These are phyloP conservation scores for Vireo altiloquus DNA, from an alignment of 2,113 vertebrate genomes.

Conservation along the genomic window DNA sequence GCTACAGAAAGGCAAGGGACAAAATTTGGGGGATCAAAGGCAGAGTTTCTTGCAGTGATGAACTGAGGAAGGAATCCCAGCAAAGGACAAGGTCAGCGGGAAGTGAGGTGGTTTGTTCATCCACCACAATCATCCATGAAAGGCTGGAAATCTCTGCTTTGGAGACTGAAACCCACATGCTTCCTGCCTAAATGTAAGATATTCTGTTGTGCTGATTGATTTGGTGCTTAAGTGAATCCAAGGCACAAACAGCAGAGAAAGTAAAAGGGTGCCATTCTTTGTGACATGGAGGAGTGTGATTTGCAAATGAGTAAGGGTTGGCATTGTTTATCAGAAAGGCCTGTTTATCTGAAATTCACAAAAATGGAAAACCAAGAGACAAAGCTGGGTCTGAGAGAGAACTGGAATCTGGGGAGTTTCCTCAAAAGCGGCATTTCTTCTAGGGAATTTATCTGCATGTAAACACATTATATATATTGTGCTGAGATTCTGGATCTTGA, in stretches of 20 bases:
- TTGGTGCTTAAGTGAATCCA: background rate
- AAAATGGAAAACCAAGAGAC: background rate
- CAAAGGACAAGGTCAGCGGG: background rate
- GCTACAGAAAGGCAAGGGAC: background rate
- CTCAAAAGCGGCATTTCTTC: slow-evolving; percentile 20
- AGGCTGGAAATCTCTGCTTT: background rate
- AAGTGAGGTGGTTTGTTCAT: background rate
- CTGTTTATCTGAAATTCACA: slow-evolving; percentile 18
- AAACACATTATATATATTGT: slow-evolving; percentile 42
- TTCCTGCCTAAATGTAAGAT: background rate
- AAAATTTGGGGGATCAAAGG: background rate
- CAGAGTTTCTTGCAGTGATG: background rate
- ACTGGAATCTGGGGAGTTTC: background rate
- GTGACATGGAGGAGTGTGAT: background rate
- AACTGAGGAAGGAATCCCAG: background rate
- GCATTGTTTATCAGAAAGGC: background rate
- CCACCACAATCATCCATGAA: background rate
- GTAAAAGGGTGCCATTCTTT: background rate
- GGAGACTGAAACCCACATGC: background rate
- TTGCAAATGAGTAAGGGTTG: background rate
- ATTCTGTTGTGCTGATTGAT: background rate
- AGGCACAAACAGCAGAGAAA: background rate
- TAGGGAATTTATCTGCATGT: slow-evolving; percentile 35
- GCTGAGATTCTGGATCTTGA: slow-evolving; percentile 26
- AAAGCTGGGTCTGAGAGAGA: background rate